phyloP scores from a whole-genome alignment of 2,888 invertebrate species.

The Eucriotettix oculatus region DNA sequence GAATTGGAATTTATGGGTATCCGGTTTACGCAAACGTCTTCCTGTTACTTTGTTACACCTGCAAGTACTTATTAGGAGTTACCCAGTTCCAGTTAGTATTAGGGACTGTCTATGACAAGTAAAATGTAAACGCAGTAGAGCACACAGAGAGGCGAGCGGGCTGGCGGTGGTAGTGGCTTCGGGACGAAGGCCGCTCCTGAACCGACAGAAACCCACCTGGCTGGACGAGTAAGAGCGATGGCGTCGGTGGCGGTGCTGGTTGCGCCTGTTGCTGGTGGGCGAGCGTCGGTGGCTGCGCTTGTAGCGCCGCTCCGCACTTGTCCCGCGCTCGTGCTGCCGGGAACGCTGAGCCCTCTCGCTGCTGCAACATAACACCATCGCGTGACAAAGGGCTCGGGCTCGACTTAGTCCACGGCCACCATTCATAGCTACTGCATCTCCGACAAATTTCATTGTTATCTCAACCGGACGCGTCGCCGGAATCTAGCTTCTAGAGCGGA shows the following conservation, averaged over 20 bases:
- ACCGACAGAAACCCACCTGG: slow-evolving; percentile 14
- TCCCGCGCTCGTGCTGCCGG: slow-evolving; percentile 51
- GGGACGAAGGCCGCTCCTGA: background rate
- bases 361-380: slow-evolving; percentile 21
- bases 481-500: too few relatives aligned
- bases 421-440: too few relatives aligned
- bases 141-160: background rate
- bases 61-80: background rate
- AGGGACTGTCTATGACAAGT: background rate
- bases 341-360: slow-evolving; percentile 41
- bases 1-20: too few relatives aligned
- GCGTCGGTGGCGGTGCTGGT: slow-evolving; percentile 30
- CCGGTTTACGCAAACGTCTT: too few relatives aligned
- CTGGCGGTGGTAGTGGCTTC: background rate
- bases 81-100: background rate
- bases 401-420: too few relatives aligned
- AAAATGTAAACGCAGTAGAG: background rate
- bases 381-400: too few relatives aligned
- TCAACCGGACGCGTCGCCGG: too few relatives aligned
- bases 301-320: slow-evolving; percentile 63
- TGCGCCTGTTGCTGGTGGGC: slow-evolving; percentile 49
- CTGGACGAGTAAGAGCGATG: slow-evolving; percentile 12
- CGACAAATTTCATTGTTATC: too few relatives aligned
- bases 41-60: background rate
- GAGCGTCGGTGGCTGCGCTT: slow-evolving; percentile 73